Evolutionary conservation across 2,888 invertebrate species (phyloP), one percentile per base, ranked within the genome.

Genomic region (Deilephila porcellus): DNA sequence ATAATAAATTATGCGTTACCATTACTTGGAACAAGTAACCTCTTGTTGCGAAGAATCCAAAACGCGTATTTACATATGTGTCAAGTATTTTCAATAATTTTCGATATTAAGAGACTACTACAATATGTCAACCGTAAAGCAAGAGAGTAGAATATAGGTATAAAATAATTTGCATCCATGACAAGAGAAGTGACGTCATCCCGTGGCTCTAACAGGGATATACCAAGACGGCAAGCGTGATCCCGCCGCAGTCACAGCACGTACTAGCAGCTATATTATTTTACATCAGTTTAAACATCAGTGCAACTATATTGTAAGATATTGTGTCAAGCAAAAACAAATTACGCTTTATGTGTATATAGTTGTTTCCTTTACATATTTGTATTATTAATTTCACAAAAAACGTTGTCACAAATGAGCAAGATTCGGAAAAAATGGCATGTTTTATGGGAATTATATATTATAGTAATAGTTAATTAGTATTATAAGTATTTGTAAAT

Each of bases 231-330:
- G 14, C 64, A 72, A 60, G 62, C 73, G 72, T 62, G 52, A 53
- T 8, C 63, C 59, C 71, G 82, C 76, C 74, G 73, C 59, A 88
- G 78, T 84, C 86, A 70, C 76, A 76, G 75, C 88, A 90, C 90
- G 88, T 89, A 85, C 75, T 62, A 75, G 75, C 76, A 78, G 81
- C 81, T 84, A 82, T 86, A 86, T 85, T 86, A 86, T 86, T 87
- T 86, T 86, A 86, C 84, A 85, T 85, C 80, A 81, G 78, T 80
- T 80, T 76, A 45, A 34, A 67, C 34, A 53, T 37, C 59, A 80
- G 81, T 79, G 79, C 77, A 82, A 79, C 81, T 29, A 60, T 32
- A 45, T 70, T 74, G 74, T 77, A 73, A 37, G 8, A 25, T 37
- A 37, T 37, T 37, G 11, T 11, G 6, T 7, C 19, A 4, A 19